Evolutionary conservation across 2,888 invertebrate species (phyloP).

Genomic region (Anorthoa munda): DNA sequence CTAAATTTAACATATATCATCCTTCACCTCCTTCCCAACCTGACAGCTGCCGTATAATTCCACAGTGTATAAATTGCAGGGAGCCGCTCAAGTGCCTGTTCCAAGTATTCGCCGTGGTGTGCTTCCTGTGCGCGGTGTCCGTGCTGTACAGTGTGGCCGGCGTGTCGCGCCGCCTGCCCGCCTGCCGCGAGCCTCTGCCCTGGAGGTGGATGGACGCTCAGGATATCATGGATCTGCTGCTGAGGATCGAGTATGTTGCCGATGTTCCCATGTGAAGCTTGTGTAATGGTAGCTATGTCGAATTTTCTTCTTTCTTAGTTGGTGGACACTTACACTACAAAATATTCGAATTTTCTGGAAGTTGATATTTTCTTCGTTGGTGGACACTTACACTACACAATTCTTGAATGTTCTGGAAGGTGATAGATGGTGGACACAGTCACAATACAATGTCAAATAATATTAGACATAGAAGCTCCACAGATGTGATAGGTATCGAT

Average conservation of each 20-base stretch:
- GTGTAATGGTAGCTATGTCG: neutral
- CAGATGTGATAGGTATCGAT: no score
- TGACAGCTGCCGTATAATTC: slow-evolving; percentile 67
- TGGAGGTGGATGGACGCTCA: slow-evolving; percentile 85
- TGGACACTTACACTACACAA: no score
- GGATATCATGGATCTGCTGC: slow-evolving; percentile 83
- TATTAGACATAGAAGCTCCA: no score
- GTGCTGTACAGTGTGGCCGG: slow-evolving; percentile 77
- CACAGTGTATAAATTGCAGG: slow-evolving; percentile 84
- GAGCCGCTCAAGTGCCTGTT: slow-evolving; percentile 83
- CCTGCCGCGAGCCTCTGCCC: slow-evolving; percentile 72
- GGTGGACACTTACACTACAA: neutral
- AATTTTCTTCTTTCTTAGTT: neutral
- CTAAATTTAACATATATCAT: no score
- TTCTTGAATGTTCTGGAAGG: no score
- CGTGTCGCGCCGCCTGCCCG: slow-evolving; percentile 56
- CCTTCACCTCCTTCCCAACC: slow-evolving; percentile 26
- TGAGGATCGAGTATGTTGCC: slow-evolving; percentile 85
- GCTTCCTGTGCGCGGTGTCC: slow-evolving; percentile 81
- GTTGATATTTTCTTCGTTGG: no score
- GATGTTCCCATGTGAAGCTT: slow-evolving; percentile 85
- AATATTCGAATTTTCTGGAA: no score
- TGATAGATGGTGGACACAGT: neutral
- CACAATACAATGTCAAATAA: neutral
- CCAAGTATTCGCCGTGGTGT: slow-evolving; percentile 85